These are phyloP conservation scores for Karalla daura DNA, from an alignment of 2,797 vertebrate species.

Conservation along the genomic window DNA sequence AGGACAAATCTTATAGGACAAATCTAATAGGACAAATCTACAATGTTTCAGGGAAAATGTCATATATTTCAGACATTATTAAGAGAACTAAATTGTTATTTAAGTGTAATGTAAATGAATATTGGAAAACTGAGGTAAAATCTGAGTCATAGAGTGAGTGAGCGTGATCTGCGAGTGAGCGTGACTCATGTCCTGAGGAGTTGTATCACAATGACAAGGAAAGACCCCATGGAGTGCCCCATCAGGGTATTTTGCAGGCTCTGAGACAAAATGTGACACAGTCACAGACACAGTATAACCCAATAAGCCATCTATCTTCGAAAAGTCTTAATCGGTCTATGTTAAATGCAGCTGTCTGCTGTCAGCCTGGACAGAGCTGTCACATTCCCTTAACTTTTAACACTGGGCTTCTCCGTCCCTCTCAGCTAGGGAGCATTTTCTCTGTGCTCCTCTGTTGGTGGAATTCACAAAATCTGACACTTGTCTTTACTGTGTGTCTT, in stretches of 20 bases:
- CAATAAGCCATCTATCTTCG: too few species aligned
- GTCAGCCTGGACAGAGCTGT: slow-evolving; percentile 49
- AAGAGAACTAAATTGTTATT: background rate
- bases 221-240: background rate
- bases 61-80: background rate
- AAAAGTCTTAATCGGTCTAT: too few species aligned
- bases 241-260: slow-evolving; percentile 35
- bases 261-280: slow-evolving; percentile 36
- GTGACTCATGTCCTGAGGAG: too few species aligned
- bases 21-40: background rate
- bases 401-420: slow-evolving; percentile 7
- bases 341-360: slow-evolving; percentile 68
- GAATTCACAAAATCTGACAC: too few species aligned
- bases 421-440: background rate
- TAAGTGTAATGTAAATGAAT: background rate
- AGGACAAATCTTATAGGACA: background rate
- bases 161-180: too few species aligned
- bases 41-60: background rate
- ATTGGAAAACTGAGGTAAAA: background rate
- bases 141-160: background rate
- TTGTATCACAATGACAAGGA: too few species aligned
- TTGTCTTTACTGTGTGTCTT: slow-evolving; percentile 7
- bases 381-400: slow-evolving; percentile 63
- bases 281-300: slow-evolving; percentile 8
- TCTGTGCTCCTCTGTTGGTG: too few species aligned